Conservation (phyloP, 92 coral and sea anemone species). For the Siderastrea siderea region DNA sequence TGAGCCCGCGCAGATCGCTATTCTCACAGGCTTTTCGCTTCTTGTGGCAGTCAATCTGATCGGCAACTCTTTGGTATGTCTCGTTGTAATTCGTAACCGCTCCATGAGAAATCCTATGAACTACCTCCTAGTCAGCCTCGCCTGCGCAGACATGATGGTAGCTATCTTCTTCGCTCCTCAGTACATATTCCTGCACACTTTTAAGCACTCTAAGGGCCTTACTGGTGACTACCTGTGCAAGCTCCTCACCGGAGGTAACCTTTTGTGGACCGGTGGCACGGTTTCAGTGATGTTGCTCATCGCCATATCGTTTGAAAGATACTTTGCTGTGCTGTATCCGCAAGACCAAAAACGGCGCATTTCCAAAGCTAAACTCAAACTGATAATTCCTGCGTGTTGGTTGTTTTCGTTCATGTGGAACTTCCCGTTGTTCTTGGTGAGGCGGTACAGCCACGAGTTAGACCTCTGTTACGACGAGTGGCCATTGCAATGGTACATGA, state of each 20-base stretch:
- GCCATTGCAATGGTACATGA: neutral
- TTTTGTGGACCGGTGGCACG: slow-evolving; percentile 43
- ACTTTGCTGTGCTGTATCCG: slow-evolving; percentile 36
- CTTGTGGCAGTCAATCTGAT: slow-evolving; percentile 22
- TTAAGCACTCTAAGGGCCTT: slow-evolving; percentile 14
- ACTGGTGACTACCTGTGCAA: slow-evolving; percentile 48
- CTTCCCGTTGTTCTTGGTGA: slow-evolving; percentile 22
- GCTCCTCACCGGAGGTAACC: slow-evolving; percentile 47
- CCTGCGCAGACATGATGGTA: slow-evolving; percentile 49
- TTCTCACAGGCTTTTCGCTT: slow-evolving; percentile 27
- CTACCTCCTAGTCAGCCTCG: slow-evolving; percentile 33
- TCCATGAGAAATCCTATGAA: slow-evolving; percentile 39
- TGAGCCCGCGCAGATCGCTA: slow-evolving; percentile 32
- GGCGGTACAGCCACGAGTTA: slow-evolving; percentile 5
- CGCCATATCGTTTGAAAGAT: slow-evolving; percentile 44
- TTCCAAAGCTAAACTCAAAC: slow-evolving; percentile 34
- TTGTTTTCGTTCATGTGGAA: slow-evolving; percentile 38
- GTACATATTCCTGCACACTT: slow-evolving; percentile 43
- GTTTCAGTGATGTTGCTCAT: slow-evolving; percentile 42
- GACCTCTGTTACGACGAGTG: neutral
- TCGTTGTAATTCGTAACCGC: slow-evolving; percentile 32
- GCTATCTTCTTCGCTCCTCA: slow-evolving; percentile 45
- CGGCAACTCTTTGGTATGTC: slow-evolving; percentile 41
- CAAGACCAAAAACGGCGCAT: slow-evolving; percentile 39
- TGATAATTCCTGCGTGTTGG: slow-evolving; percentile 48